A percentile compares a stretch with the other conserved stretches of the same genome.
Evolutionary conservation across 2,888 invertebrate genomes (phyloP).

Genomic region (Cheilosia pagana): DNA sequence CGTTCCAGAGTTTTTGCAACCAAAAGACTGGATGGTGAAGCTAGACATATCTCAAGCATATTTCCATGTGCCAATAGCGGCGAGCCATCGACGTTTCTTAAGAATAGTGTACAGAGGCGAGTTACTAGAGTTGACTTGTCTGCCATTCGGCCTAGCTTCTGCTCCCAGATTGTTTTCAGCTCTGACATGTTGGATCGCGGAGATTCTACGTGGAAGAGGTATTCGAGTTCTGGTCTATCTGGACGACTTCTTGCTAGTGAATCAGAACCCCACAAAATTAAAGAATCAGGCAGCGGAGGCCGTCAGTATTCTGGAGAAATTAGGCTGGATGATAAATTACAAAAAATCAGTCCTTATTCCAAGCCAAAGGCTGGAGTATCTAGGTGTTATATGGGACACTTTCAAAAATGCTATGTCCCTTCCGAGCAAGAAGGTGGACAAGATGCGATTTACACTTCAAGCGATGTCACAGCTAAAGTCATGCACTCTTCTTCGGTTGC

Average conservation of each 20-base stretch:
- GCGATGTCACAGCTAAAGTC: too few species aligned
- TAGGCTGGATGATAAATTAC: too few species aligned
- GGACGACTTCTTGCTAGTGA: constrained; percentile 28
- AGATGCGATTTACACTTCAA: too few species aligned
- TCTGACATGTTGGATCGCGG: constrained; percentile 29
- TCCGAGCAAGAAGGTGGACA: too few species aligned
- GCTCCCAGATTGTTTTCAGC: constrained; percentile 32
- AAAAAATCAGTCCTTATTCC: too few species aligned
- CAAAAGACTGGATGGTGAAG: constrained; percentile 1
- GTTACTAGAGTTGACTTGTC: constrained; percentile 31
- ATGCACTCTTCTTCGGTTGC: too few species aligned
- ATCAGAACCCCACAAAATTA: not conserved
- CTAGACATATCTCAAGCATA: not conserved
- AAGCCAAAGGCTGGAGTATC: too few species aligned
- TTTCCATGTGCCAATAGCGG: too few species aligned
- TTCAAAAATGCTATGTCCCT: too few species aligned
- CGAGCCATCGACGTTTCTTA: not conserved
- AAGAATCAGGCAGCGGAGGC: too few species aligned
- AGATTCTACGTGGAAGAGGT: constrained; percentile 28
- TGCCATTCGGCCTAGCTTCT: constrained; percentile 29
- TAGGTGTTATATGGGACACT: too few species aligned
- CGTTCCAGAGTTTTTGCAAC: constrained; percentile 2
- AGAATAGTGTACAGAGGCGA: constrained; percentile 26
- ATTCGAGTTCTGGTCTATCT: constrained; percentile 34
- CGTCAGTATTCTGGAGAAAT: too few species aligned